Evolutionary conservation across 2,113 vertebrate genomes (phyloP), one percentile per base, ranked within the genome.

Genomic region (Mesitornis unicolor): DNA sequence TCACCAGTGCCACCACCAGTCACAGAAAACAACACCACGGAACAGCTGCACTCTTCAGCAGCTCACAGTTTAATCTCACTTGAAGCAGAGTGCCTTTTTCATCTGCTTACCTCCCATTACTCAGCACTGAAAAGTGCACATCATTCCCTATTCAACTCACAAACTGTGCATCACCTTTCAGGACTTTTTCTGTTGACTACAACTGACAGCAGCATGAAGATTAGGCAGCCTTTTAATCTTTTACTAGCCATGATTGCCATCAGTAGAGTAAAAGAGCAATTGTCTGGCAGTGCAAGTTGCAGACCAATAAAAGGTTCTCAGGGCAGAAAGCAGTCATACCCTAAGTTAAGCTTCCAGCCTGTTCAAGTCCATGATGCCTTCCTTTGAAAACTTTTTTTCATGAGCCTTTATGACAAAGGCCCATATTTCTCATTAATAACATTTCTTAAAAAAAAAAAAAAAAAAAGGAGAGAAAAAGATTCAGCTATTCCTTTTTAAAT

Each of bases 151-250:
- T 64, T 70, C 84, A 84, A 42, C 47, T 91, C 89, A 83, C 77
- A 88, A 25, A 28, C 31, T 6, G 14, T 31, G 70, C 75, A n/a
- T 85, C 43, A n/a, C 35, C 36, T 75, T 51, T 74, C 8, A 42
- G 59, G 36, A 67, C 38, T 80, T 86, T 77, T 82, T 33, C 61
- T 75, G 54, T 59, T 83, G 90, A 77, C 79, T 84, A 29, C 2
- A 3, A 31, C 59, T 80, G 68, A 40, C 59, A 88, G 65, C 29
- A 56, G 50, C 43, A 59, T 35, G 87, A 95, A 86, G 92, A 96
- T 95, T 86, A 94, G 75, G 73, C 53, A 96, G 54, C n/a, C 36
- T 84, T 97, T 95, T 93, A 91, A 93, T 95, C 93, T 95, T 91
- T 79, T 54, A 63, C 86, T 80, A 93, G 59, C 53, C 74, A 17